Percentiles rank a stretch among this genome's conserved stretches.
phyloP scores from a whole-genome alignment of 2,113 vertebrate species.

The Anseranas semipalmata region DNA sequence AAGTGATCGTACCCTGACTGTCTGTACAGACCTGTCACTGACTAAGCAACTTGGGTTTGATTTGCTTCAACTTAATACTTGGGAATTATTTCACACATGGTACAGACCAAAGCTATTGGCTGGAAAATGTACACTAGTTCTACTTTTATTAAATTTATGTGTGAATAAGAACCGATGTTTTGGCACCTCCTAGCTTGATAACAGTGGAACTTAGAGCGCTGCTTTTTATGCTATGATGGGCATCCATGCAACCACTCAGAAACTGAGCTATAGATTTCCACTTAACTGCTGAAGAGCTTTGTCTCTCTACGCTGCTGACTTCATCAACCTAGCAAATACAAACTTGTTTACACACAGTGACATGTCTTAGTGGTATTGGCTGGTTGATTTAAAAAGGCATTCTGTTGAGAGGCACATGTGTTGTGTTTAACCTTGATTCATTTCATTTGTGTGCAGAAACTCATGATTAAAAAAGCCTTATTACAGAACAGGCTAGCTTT shows the following conservation, averaged over 20 bases:
- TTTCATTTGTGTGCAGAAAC: too few species aligned
- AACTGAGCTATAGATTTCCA: not conserved
- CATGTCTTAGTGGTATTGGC: rapidly evolving
- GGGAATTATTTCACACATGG: not conserved
- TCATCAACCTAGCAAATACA: not conserved
- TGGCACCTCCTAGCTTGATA: not conserved
- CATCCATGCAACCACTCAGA: rapidly evolving
- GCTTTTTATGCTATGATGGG: not conserved
- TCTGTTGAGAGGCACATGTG: rapidly evolving
- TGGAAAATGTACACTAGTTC: not conserved
- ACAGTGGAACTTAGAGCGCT: not conserved
- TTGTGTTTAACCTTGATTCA: not conserved
- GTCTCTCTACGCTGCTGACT: not conserved
- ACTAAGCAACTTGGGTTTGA: not conserved
- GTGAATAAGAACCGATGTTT: not conserved
- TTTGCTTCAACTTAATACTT: not conserved
- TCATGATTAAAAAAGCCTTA: rapidly evolving
- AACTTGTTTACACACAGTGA: not conserved
- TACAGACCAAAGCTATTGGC: not conserved
- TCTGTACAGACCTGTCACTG: too few species aligned
- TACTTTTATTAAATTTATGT: not conserved
- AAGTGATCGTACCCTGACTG: too few species aligned
- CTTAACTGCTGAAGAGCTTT: not conserved
- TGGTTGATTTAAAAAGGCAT: not conserved
- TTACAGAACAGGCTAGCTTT: not conserved